phyloP scores from a whole-genome alignment of 2,888 invertebrate species.

The Eurytoma adleriae region DNA sequence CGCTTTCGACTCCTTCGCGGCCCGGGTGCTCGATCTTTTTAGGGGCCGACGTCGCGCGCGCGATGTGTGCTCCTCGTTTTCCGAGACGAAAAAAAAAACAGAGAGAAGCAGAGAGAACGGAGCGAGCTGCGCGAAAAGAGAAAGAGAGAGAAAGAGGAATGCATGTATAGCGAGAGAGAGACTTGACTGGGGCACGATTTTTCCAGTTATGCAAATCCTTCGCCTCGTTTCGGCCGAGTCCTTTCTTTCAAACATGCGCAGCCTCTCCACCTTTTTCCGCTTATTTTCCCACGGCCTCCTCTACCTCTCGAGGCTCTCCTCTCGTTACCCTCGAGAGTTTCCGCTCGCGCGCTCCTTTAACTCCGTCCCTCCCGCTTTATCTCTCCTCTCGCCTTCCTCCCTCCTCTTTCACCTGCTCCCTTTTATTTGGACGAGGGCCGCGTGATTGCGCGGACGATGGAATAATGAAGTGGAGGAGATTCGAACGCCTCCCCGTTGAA shows the following conservation, averaged over 20 bases:
- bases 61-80: constrained; percentile 19
- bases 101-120: not conserved
- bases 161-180: not conserved
- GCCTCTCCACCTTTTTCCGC: not conserved
- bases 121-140: not conserved
- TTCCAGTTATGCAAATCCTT: constrained; percentile 50
- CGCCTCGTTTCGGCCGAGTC: constrained; percentile 20
- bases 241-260: constrained; percentile 19
- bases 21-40: not conserved
- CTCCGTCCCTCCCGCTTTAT: constrained; percentile 1
- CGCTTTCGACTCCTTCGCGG: constrained; percentile 3
- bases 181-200: constrained; percentile 42
- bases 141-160: not conserved
- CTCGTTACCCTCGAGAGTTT: constrained; percentile 22
- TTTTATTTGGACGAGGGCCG: constrained; percentile 19
- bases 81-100: constrained; percentile 4
- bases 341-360: not conserved
- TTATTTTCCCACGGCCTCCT: constrained; percentile 9
- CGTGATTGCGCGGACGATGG: constrained; percentile 49
- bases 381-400: not conserved
- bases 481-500: constrained; percentile 39
- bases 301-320: constrained; percentile 10
- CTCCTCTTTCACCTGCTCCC: not conserved
- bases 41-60: not conserved
- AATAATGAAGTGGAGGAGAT: constrained; percentile 52